Evolutionary conservation across 2,888 invertebrate genomes (phyloP), one percentile per base, ranked within the genome.

Genomic region (Cephus pulcher): DNA sequence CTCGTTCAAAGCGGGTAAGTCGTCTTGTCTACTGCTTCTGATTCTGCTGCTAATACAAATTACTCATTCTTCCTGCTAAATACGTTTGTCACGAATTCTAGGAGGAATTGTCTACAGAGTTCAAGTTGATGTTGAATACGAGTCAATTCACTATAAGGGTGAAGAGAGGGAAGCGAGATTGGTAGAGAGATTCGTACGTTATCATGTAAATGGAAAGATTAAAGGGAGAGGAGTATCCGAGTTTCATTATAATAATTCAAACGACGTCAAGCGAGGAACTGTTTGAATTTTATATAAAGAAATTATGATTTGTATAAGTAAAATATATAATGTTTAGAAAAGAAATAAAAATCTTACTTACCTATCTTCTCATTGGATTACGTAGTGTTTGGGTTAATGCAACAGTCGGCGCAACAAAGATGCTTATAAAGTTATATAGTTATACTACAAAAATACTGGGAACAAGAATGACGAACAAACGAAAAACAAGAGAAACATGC

Each of bases 101-200:
- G 90, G 93, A 0, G 93, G 93, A 3, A 89, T 92, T 68, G 90
- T 92, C 3, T 94, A 94, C 84, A 93, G 93, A 68, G 93, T 95
- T 3, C 92, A 94, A 92, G 95, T 95, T 9, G 83, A 92, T 34
- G 95, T 94, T 0, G 93, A 94, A 84, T 92, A 94, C 79, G 93
- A 94, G 12, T 93, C 94, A 0, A 86, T 93, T 6, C 95, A 96
- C 87, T 95, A 93, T 90, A 94, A 95, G 23, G 95, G 96, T 0
- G 93, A 93, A 74, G 93, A 95, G 76, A 94, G 94, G 94, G 95
- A 95, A 82, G 95, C 95, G 0, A 93, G 94, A 73, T 93, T 96
- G 92, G 93, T 94, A 83, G 95, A 95, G 88, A 91, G 95, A 75
- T 93, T 94, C 88, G 92, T 93, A 73, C 84, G 87, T 40, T 93